Base-by-base conservation (phyloP, 2,113 vertebrate genomes). In the Trogon melanurus region DNA sequence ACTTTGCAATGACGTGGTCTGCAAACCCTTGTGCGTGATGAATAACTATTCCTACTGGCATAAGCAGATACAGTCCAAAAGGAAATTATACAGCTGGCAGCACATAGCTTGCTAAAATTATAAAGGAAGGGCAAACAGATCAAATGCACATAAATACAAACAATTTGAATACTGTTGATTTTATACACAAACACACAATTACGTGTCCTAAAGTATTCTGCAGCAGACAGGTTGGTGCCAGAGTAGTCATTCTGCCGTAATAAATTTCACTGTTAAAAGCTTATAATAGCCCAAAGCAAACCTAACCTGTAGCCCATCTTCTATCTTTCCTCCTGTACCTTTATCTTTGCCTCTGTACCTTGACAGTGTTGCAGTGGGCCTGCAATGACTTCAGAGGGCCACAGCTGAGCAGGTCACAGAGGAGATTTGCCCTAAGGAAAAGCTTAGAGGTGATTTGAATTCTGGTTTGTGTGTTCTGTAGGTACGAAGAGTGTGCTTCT, bases 11-110 rank as follows among this genome's bases (percentile, higher is more conserved):
- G 78, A 58, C 18, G 5, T 88, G 60, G 65, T 85, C 34, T 84
- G 92, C 61, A 72, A 91, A 79, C 82, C 94, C 88, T 44, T 70
- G 72, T 91, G 78, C 36, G 90, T 78, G 80, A 85, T 98, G 85
- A 93, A 91, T 98, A 97, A 98, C 98, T 91, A 90, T 94, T 97
- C 96, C 94, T 97, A 94, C 92, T 93, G 97, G 94, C 48, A 18
- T 93, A 91, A 94, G 94, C 97, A 98, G 96, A 97, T 98, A 95
- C 95, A 97, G 95, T 97, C 97, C 92, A 83, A 89, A 95, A 97
- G 98, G 96, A 98, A 98, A 98, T 98, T 94, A 98, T 93, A 98
- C 65, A 93, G 92, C 97, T 94, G 95, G 95, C 89, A 94, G 98
- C 93, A 94, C n/a, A 92, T 67, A 92, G 95, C 97, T 96, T 92